These are phyloP conservation scores for Haemorhous mexicanus DNA, from an alignment of 2,113 vertebrate species.

Conservation along the genomic window DNA sequence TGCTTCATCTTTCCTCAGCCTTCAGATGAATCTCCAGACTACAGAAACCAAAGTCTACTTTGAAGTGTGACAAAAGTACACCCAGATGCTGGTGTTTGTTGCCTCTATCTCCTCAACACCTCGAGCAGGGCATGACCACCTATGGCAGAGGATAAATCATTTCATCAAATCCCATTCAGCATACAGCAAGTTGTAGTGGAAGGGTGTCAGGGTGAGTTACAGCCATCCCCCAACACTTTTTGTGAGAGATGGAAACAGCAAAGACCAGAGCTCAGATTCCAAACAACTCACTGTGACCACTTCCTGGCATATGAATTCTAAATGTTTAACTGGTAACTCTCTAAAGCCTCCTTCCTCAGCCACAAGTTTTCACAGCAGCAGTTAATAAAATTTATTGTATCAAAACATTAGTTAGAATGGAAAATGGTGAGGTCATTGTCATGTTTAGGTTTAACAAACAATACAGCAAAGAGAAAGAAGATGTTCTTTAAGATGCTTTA, in stretches of 20 bases:
- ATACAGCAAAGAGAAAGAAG: neutral
- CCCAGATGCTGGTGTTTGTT: neutral
- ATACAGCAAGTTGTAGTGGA: neutral
- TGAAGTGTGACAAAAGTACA: neutral
- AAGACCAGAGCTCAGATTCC: neutral
- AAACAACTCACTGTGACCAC: neutral
- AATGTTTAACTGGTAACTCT: neutral
- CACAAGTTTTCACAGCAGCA: neutral
- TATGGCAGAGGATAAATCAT: neutral
- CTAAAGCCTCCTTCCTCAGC: neutral
- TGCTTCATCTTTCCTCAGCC: neutral
- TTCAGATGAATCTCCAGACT: neutral
- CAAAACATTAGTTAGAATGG: neutral
- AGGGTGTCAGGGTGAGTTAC: neutral
- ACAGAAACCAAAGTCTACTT: neutral
- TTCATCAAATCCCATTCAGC: neutral
- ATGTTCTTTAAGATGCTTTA: neutral
- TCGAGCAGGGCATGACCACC: rapidly evolving
- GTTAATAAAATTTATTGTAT: neutral
- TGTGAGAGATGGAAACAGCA: neutral
- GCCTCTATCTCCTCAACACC: neutral
- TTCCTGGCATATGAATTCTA: neutral
- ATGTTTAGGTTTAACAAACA: neutral
- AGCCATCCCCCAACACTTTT: neutral
- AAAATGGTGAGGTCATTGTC: neutral